phyloP scores from a whole-genome alignment of 2,113 vertebrate species.

The Hippoglossus stenolepis region DNA sequence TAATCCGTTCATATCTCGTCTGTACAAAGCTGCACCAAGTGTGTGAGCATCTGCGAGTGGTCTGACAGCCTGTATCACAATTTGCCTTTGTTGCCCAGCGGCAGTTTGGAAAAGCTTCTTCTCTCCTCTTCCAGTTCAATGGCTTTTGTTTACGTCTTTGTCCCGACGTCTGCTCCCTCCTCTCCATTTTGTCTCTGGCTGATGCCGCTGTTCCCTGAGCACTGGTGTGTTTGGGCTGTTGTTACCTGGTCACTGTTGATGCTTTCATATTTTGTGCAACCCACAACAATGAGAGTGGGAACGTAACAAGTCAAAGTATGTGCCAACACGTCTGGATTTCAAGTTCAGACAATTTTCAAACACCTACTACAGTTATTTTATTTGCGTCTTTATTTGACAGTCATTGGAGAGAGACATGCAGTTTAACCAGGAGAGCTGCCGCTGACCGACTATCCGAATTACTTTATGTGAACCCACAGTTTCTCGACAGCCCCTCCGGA shows the following conservation, averaged over 20 bases:
- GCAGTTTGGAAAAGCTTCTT: neutral
- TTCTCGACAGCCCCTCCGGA: too few relatives aligned
- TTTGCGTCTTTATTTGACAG: neutral
- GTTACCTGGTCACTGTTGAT: conserved; percentile 1
- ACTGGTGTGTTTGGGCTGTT: neutral
- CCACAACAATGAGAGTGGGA: neutral
- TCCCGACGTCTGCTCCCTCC: neutral
- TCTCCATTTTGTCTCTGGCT: neutral
- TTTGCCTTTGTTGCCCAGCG: conserved; percentile 1
- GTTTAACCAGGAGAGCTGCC: neutral
- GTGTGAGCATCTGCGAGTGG: neutral
- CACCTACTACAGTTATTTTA: neutral
- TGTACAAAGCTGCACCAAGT: neutral
- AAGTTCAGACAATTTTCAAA: conserved; percentile 4
- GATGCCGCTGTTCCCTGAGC: neutral
- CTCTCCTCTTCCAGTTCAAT: neutral
- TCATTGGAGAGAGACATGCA: neutral
- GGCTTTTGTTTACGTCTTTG: neutral
- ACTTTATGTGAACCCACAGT: too few relatives aligned
- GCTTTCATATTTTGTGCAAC: neutral
- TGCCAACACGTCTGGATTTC: conserved; percentile 1
- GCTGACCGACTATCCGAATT: neutral
- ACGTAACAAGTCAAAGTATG: neutral
- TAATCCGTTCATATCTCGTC: neutral
- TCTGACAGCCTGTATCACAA: too few relatives aligned